Conservation (phyloP, 2,797 vertebrate genomes). For the Silurus aristotelis region DNA sequence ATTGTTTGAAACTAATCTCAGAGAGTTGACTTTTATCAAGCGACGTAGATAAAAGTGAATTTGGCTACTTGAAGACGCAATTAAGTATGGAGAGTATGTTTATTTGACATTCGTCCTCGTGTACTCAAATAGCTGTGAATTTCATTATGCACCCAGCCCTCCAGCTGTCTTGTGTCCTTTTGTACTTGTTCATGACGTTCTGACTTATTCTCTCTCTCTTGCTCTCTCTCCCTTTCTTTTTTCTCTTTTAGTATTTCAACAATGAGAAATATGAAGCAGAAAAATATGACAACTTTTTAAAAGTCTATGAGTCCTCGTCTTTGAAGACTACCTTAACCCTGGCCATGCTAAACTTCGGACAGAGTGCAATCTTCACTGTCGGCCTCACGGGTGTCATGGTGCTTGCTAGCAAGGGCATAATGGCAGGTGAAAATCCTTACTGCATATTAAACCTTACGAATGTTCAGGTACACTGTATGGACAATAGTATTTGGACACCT, state of each 20-base stretch:
- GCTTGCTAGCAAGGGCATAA: constrained; percentile 91
- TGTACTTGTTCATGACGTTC: neutral
- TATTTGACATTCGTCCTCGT: neutral
- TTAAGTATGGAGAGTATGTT: neutral
- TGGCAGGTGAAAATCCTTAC: constrained; percentile 77
- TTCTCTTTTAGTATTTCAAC: constrained; percentile 88
- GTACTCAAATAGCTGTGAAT: neutral
- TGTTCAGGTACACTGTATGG: too few species aligned
- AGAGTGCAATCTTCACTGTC: constrained; percentile 90
- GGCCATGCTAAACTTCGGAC: constrained; percentile 95
- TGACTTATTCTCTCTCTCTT: too few species aligned
- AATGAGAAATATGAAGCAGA: constrained; percentile 97
- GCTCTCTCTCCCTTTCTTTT: neutral
- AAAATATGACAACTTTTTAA: constrained; percentile 88
- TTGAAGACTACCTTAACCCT: constrained; percentile 94
- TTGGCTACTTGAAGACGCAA: too few species aligned
- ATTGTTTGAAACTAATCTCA: neutral
- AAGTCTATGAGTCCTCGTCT: constrained; percentile 89
- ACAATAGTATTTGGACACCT: too few species aligned
- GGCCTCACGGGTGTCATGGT: constrained; percentile 93
- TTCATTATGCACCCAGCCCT: neutral
- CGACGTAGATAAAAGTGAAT: neutral
- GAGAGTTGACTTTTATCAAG: neutral
- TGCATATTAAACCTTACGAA: neutral
- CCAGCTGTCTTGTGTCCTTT: constrained; percentile 31